Conservation (phyloP, 2,888 invertebrate genomes). For the Allolobophora icterica region DNA sequence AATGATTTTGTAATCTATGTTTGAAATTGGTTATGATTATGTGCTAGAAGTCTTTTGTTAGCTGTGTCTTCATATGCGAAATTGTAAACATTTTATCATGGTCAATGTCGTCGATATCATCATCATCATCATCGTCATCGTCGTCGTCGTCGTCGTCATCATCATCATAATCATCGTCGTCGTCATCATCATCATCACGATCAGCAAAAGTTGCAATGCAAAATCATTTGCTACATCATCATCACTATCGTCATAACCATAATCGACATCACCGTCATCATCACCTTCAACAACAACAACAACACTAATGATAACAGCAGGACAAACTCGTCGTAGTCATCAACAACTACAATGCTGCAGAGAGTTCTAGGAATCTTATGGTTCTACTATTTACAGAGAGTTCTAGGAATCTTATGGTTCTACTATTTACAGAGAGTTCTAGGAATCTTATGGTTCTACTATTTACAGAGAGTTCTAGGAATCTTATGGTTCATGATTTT, state of each 20-base stretch:
- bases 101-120: neutral
- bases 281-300: neutral
- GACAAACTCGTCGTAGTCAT: neutral
- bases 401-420: too few species aligned
- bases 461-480: neutral
- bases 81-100: neutral
- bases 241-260: neutral
- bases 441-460: neutral
- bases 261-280: neutral
- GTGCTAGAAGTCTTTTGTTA: too few species aligned
- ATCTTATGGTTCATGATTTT: neutral
- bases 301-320: neutral
- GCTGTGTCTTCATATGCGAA: neutral
- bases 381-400: too few species aligned
- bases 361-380: too few species aligned
- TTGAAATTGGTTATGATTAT: too few species aligned
- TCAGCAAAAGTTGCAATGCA: too few species aligned
- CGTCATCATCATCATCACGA: neutral
- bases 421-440: too few species aligned
- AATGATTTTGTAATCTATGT: too few species aligned
- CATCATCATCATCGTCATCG: conserved; percentile 23
- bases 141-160: conserved; percentile 35
- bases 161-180: conserved; percentile 30
- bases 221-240: too few species aligned
- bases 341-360: neutral